Evolutionary conservation across 2,888 invertebrate species (phyloP).

Genomic region (Mallateleia sp.): DNA sequence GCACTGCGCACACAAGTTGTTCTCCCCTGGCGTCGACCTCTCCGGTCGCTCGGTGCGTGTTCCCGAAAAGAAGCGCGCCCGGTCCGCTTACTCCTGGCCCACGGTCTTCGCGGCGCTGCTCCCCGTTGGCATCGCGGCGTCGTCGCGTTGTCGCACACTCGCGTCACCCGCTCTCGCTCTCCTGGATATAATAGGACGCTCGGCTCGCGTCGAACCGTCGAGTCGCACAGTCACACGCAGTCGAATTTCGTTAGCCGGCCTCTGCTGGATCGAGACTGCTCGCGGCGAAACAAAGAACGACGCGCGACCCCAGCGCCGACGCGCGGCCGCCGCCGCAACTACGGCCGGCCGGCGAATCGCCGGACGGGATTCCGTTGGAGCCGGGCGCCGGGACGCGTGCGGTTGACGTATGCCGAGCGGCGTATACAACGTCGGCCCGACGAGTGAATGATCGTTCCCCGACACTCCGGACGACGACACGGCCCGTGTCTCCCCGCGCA

Average conservation of each 20-base stretch:
- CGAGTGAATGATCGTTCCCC: conserved; percentile 57
- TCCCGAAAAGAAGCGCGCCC: conserved; percentile 8
- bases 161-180: background rate
- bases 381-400: conserved; percentile 53
- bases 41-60: background rate
- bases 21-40: background rate
- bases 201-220: conserved; percentile 38
- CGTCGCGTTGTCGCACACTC: background rate
- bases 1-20: conserved; percentile 37
- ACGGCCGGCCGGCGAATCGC: conserved; percentile 37
- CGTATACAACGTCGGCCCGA: conserved; percentile 29
- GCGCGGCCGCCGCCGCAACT: conserved; percentile 12
- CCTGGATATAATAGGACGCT: background rate
- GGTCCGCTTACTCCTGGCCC: background rate
- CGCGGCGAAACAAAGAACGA: conserved; percentile 80
- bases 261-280: conserved; percentile 76
- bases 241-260: conserved; percentile 76
- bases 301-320: conserved; percentile 74
- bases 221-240: conserved; percentile 27
- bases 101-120: background rate
- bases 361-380: conserved; percentile 57
- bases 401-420: conserved; percentile 57
- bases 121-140: background rate
- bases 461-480: conserved; percentile 55
- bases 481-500: background rate